Evolutionary conservation across 2,888 invertebrate genomes (phyloP), one percentile per base, ranked within the genome.

Genomic region (Polyommatus icarus): DNA sequence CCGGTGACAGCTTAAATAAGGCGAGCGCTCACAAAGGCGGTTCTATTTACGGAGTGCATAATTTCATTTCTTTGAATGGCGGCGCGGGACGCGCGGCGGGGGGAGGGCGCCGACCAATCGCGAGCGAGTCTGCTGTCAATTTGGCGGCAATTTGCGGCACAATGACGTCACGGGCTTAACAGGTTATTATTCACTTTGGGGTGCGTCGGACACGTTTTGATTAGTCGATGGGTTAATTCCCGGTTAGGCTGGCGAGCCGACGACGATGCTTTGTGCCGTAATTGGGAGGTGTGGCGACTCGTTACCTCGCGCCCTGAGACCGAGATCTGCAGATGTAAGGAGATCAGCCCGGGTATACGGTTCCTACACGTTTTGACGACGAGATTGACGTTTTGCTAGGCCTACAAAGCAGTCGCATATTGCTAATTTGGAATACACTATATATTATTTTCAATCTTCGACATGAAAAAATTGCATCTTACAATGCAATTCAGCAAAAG

Each of bases 161-260:
- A 93, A 93, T 90, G 90, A 84, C 86, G 86, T 84, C 76, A 71
- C 85, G 86, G 88, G 86, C 86, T 87, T 91, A 91, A 91, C 92
- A 91, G 88, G 89, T 91, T 90, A 90, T 93, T 93, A 93, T 90
- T 90, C 91, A 91, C 91, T 92, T 89, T 88, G 85, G 83, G 90
- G 90, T 89, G 91, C 89, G 89, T 87, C 87, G 83, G 92, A 92
- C 91, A 91, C 89, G 86, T 90, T 89, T 86, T 89, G 91, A 92
- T 92, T 90, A 91, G 90, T 88, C 87, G 85, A 88, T 87, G 86
- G 87, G 87, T 87, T 91, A 90, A 91, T 90, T 83, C 84, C 89
- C 85, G 89, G 89, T 88, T 88, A 86, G 85, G 83, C 83, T 85
- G 87, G 85, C 84, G 83, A 83, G 80, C 83, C 84, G 81, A 83